Evolutionary conservation across 1,140 invertebrate genomes (phyloP).

Genomic region (Atta texana): DNA sequence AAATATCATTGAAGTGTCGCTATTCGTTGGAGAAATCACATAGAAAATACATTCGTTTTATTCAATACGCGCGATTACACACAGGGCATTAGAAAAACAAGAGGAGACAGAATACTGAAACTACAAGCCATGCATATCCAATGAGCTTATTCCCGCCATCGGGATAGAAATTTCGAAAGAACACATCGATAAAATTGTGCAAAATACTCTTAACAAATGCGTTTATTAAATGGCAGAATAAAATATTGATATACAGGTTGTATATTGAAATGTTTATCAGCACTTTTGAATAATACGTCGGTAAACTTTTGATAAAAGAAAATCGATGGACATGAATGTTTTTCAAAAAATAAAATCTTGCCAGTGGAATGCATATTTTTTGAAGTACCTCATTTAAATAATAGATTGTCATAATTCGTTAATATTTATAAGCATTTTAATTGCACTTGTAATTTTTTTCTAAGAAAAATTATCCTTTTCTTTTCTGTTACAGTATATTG

Average conservation of each 20-base stretch:
- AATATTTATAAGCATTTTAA: not conserved
- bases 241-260: not conserved
- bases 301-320: not conserved
- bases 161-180: conserved; percentile 22
- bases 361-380: not conserved
- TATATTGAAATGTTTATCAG: not conserved
- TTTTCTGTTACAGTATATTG: not conserved
- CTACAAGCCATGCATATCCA: conserved; percentile 46
- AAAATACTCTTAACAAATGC: conserved; percentile 10
- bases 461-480: not conserved
- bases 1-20: conserved; percentile 2
- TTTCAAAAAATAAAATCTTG: not conserved
- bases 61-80: conserved; percentile 68
- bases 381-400: not conserved
- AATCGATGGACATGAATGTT: not conserved
- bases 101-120: conserved; percentile 32
- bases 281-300: not conserved
- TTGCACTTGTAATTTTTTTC: not conserved
- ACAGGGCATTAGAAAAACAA: conserved; percentile 40
- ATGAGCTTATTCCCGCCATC: conserved; percentile 35
- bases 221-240: not conserved
- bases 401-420: not conserved
- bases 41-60: conserved; percentile 76
- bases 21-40: conserved; percentile 64
- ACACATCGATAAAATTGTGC: not conserved